Evolutionary conservation across 92 coral and sea anemone species (phyloP).

Genomic region (Phymanthus crucifer): DNA sequence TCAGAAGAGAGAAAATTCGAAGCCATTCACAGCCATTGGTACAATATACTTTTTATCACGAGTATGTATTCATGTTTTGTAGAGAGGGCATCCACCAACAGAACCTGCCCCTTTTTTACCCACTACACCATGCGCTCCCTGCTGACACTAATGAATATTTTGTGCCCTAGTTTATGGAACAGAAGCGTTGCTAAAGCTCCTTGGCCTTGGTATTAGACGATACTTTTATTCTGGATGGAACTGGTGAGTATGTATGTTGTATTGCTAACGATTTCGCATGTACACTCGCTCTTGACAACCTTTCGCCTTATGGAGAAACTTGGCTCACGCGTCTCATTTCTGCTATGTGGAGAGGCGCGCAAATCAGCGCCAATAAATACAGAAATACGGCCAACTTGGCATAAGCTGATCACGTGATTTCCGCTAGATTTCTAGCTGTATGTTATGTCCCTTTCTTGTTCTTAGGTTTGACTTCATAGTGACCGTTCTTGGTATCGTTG

Average conservation of each 20-base stretch:
- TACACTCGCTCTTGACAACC: too few species aligned
- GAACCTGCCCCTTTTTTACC: background rate
- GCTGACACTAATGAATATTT: background rate
- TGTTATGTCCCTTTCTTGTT: background rate
- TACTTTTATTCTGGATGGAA: constrained; percentile 90
- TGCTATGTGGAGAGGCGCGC: too few species aligned
- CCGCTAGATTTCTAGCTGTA: too few species aligned
- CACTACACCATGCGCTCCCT: too few species aligned
- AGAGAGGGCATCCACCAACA: too few species aligned
- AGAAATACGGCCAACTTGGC: too few species aligned
- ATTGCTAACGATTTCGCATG: too few species aligned
- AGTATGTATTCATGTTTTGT: constrained; percentile 39
- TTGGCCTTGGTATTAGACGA: constrained; percentile 70
- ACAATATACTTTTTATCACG: constrained; percentile 58
- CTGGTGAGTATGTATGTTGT: constrained; percentile 79
- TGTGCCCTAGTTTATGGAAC: constrained; percentile 67
- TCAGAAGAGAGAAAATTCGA: constrained; percentile 37
- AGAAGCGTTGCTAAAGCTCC: constrained; percentile 79
- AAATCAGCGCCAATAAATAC: too few species aligned
- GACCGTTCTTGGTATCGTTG: constrained; percentile 80
- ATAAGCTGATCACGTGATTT: too few species aligned
- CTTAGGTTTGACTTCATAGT: constrained; percentile 90
- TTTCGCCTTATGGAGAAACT: too few species aligned
- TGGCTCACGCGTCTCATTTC: too few species aligned
- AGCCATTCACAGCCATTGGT: constrained; percentile 58